Base-by-base conservation (phyloP, 2,113 vertebrate genomes). In the Puffinus mauretanicus region DNA sequence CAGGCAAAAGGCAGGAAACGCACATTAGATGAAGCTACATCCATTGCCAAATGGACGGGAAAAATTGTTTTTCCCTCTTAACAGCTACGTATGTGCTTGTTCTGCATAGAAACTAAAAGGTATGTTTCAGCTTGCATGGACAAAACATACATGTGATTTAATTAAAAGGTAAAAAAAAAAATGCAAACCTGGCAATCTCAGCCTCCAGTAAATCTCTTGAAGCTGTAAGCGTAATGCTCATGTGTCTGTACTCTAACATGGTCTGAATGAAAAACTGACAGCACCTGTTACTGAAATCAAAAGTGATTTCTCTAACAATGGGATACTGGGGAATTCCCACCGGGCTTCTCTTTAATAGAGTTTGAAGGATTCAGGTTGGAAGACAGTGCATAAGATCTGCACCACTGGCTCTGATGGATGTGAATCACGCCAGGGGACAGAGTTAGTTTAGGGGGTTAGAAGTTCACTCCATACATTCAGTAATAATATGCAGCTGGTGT, bases 311-410 rank as follows among this genome's bases (percentile, higher is more conserved):
- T 94, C 30, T 91, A 92, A 86, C 88, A 91, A 79, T 92, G 69
- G 55, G 55, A 67, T 96, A 44, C 70, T 57, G 29, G 46, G 93
- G 91, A 92, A 95, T 94, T 96, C 95, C 86, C 94, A 67, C 65
- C 1, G 18, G 72, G 51, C 61, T 93, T 96, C 80, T 93, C 67
- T 92, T 94, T 94, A 92, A 95, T 89, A 57, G 86, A 92, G 77
- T 92, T 94, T 92, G 95, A 95, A 94, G 86, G 91, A 82, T 92
- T 94, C 73, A 46, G 69, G 44, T 91, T 94, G 91, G 94, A 97
- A 95, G 95, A 97, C 69, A 67, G 91, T 36, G 38, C 40, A 13
- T 66, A 52, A 84, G 77, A 84, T 88, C 82, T 92, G 83, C 90
- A 82, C 69, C 91, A 65, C 65, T 94, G 83, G 30, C 83, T 94